These are phyloP conservation scores for Dioctria rufipes DNA, from an alignment of 2,888 invertebrate species.

Conservation along the genomic window DNA sequence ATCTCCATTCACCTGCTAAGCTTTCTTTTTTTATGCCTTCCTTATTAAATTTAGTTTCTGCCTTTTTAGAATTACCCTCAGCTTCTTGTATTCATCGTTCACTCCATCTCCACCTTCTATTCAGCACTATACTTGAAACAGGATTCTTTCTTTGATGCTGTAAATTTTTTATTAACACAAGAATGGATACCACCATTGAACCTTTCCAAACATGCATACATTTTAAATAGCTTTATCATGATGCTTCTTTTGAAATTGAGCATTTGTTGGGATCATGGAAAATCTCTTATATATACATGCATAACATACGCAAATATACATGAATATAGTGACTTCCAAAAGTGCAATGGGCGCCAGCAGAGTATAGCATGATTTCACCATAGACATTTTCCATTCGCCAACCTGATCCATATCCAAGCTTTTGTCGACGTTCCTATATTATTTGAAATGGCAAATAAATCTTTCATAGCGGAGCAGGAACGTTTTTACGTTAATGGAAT, in stretches of 20 bases:
- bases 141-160: neutral
- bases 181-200: neutral
- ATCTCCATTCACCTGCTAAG: too few species aligned
- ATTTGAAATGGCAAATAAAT: slow-evolving; percentile 48
- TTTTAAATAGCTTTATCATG: neutral
- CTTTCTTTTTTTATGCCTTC: too few species aligned
- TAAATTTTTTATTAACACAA: neutral
- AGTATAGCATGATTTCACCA: neutral
- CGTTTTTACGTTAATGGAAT: slow-evolving; percentile 46
- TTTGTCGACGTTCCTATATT: slow-evolving; percentile 16
- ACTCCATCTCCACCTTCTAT: too few species aligned
- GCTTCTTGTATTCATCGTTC: too few species aligned
- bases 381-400: neutral
- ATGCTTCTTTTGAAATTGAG: neutral
- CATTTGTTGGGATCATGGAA: neutral
- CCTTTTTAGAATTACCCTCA: too few species aligned
- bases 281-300: neutral
- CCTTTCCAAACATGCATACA: neutral
- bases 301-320: too few species aligned
- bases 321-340: too few species aligned
- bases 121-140: too few species aligned
- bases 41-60: too few species aligned
- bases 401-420: neutral
- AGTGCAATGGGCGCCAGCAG: neutral
- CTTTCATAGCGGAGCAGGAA: slow-evolving; percentile 36